A percentile compares a stretch with the other conserved stretches of the same genome.
phyloP scores from a whole-genome alignment of 2,797 vertebrate species.

The Helarctos malayanus region DNA sequence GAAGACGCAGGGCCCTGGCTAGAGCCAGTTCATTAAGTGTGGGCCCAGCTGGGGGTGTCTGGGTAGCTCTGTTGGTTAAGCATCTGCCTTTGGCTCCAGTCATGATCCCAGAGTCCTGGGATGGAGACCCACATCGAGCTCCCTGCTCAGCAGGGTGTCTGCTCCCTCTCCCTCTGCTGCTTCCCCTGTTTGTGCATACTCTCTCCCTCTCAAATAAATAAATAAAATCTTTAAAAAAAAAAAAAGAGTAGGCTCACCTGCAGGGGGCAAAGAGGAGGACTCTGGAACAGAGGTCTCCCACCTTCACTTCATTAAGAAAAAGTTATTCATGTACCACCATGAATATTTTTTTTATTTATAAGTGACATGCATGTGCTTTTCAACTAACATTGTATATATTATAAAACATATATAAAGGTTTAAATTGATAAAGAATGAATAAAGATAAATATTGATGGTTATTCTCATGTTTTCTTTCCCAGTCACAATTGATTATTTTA shows the following conservation, averaged over 20 bases:
- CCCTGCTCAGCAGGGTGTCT: too few relatives aligned
- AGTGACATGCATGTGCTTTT: not conserved
- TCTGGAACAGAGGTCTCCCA: not conserved
- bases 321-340: not conserved
- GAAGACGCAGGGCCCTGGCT: rapidly evolving
- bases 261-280: not conserved
- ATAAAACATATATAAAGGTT: not conserved
- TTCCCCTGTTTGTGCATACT: not conserved
- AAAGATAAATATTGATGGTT: not conserved
- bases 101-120: not conserved
- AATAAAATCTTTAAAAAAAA: not conserved
- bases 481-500: not conserved
- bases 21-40: not conserved
- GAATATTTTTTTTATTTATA: not conserved
- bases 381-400: not conserved
- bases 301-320: not conserved
- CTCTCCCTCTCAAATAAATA: not conserved
- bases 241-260: not conserved
- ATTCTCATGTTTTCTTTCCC: not conserved
- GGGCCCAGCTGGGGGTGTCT: too few relatives aligned
- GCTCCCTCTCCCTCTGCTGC: not conserved
- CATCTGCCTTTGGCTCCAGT: too few relatives aligned
- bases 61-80: not conserved
- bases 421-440: not conserved
- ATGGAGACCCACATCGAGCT: rapidly evolving